Percentiles rank a stretch among this genome's conserved stretches.
Evolutionary conservation across 2,113 vertebrate species (phyloP).

Genomic region (Typhlomys cinereus): DNA sequence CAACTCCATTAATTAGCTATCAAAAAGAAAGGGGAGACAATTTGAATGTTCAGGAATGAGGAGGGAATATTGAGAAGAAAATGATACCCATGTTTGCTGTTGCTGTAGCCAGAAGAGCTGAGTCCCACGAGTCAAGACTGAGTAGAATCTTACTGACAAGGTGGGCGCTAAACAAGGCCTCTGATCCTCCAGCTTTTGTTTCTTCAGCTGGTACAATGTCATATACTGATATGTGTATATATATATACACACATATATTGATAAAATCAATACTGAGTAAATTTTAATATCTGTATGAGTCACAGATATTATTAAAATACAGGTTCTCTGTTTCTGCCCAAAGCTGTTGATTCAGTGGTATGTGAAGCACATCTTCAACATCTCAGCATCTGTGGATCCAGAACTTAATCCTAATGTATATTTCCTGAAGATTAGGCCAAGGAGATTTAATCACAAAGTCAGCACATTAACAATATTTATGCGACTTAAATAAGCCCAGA

Average conservation of each 20-base stretch:
- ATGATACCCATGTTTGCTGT: neutral
- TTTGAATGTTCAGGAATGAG: neutral
- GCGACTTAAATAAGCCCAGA: neutral
- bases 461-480: neutral
- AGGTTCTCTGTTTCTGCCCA: neutral
- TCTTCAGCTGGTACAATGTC: neutral
- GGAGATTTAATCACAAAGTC: neutral
- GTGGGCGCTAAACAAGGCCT: neutral
- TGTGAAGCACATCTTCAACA: neutral
- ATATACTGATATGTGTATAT: too few relatives aligned
- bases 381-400: neutral
- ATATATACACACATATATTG: too few relatives aligned
- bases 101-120: neutral
- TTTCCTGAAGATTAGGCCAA: constrained; percentile 2
- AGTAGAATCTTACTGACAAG: neutral
- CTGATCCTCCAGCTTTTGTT: neutral
- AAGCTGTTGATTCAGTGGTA: neutral
- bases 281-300: neutral
- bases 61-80: neutral
- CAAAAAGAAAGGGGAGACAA: neutral
- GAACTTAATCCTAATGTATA: neutral
- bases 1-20: neutral
- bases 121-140: neutral
- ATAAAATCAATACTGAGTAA: neutral
- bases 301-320: neutral